These are phyloP conservation scores for Cyanoramphus novaezelandiae DNA, from an alignment of 2,113 vertebrate genomes.

Conservation along the genomic window DNA sequence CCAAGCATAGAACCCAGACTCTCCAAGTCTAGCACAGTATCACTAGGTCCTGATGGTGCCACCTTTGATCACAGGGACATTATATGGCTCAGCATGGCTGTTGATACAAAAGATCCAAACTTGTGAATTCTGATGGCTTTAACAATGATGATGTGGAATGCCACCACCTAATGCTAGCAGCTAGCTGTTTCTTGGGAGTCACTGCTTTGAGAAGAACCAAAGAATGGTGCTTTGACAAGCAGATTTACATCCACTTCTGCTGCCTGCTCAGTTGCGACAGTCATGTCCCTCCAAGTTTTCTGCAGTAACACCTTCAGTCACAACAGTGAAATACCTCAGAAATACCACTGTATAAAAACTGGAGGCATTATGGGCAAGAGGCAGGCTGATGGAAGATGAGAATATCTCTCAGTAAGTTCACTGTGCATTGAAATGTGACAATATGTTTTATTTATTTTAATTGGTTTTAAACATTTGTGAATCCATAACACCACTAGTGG, in stretches of 20 bases:
- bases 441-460: not conserved
- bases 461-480: not conserved
- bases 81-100: not conserved
- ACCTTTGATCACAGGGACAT: not conserved
- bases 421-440: not conserved
- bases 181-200: not conserved
- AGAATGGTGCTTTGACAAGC: not conserved
- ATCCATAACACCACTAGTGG: not conserved
- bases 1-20: not conserved
- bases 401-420: not conserved
- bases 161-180: not conserved
- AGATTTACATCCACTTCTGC: not conserved
- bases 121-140: not conserved
- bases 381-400: not conserved
- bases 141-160: not conserved
- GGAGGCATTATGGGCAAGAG: accelerated
- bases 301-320: not conserved
- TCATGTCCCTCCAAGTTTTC: not conserved
- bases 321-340: not conserved
- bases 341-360: not conserved
- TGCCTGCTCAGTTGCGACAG: not conserved
- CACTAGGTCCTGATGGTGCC: not conserved
- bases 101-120: not conserved
- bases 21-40: not conserved
- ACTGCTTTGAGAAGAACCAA: not conserved